These are phyloP conservation scores for Atrichornis clamosus DNA, from an alignment of 2,113 vertebrate species.

Conservation along the genomic window DNA sequence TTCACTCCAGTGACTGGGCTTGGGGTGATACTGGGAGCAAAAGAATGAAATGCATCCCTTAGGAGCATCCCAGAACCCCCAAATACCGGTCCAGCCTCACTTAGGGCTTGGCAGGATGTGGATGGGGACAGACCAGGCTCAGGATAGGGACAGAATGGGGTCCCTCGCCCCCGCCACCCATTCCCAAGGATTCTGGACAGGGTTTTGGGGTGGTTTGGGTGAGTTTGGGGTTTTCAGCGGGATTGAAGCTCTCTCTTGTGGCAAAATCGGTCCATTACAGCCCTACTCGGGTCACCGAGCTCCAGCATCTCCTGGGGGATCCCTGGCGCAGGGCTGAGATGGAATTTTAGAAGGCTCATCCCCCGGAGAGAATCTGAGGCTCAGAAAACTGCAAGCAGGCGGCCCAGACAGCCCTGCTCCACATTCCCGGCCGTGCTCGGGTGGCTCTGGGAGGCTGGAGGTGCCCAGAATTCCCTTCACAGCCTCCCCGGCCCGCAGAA, in stretches of 20 bases:
- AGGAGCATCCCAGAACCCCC: not conserved
- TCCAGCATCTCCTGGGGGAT: fast-evolving
- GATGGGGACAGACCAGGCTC: too few relatives aligned
- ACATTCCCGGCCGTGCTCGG: too few relatives aligned
- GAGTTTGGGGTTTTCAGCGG: not conserved
- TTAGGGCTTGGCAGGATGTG: fast-evolving
- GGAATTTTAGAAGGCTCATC: fast-evolving
- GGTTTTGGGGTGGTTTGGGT: fast-evolving
- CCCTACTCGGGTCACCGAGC: fast-evolving
- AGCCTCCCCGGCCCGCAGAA: fast-evolving
- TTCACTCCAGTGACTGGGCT: not conserved
- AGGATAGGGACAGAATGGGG: not conserved
- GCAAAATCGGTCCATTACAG: not conserved
- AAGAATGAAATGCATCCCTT: not conserved
- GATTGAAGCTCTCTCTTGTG: conserved; percentile 45
- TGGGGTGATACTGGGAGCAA: not conserved
- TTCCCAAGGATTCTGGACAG: fast-evolving
- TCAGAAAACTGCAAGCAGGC: not conserved
- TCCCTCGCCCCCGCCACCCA: fast-evolving
- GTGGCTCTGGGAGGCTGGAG: fast-evolving
- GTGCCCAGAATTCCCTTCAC: fast-evolving
- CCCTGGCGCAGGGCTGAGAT: not conserved
- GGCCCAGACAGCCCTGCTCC: fast-evolving
- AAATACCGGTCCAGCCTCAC: fast-evolving
- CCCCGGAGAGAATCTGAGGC: not conserved